These are phyloP conservation scores for Coelinius sp. DNA, from an alignment of 2,888 invertebrate species.

Conservation along the genomic window DNA sequence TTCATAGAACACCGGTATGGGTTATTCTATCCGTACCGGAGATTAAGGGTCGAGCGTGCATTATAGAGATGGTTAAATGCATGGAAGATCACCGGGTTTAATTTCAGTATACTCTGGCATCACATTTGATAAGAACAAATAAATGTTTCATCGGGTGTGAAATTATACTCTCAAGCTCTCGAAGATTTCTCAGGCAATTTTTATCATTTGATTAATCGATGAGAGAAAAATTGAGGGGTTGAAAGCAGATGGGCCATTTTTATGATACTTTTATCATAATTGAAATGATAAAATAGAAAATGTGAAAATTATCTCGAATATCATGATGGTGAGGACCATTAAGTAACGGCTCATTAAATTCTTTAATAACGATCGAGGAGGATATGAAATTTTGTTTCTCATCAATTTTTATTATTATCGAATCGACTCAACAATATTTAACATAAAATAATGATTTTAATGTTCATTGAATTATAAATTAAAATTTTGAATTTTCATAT, in stretches of 20 bases:
- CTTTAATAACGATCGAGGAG: conserved; percentile 31
- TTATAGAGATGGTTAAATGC: conserved; percentile 21
- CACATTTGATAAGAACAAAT: conserved; percentile 2
- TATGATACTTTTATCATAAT: conserved; percentile 64
- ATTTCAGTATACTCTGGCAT: neutral
- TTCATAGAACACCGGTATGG: conserved; percentile 23
- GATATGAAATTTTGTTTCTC: conserved; percentile 9
- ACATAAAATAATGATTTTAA: neutral
- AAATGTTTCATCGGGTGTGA: neutral
- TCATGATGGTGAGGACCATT: conserved; percentile 53
- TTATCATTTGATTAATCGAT: neutral
- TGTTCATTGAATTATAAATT: neutral
- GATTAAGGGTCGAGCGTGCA: conserved; percentile 25
- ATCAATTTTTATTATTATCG: conserved; percentile 3
- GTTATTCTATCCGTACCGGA: conserved; percentile 25
- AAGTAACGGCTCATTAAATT: conserved; percentile 58
- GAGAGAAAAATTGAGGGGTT: neutral
- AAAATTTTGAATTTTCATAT: neutral
- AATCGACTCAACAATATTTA: neutral
- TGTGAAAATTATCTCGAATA: conserved; percentile 61
- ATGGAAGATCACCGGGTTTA: conserved; percentile 18
- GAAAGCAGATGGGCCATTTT: conserved; percentile 52
- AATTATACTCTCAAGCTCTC: neutral
- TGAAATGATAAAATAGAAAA: conserved; percentile 57
- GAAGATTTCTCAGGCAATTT: neutral